These are phyloP conservation scores for Danaus melanippus DNA, from an alignment of 1,140 invertebrate genomes.

Conservation along the genomic window DNA sequence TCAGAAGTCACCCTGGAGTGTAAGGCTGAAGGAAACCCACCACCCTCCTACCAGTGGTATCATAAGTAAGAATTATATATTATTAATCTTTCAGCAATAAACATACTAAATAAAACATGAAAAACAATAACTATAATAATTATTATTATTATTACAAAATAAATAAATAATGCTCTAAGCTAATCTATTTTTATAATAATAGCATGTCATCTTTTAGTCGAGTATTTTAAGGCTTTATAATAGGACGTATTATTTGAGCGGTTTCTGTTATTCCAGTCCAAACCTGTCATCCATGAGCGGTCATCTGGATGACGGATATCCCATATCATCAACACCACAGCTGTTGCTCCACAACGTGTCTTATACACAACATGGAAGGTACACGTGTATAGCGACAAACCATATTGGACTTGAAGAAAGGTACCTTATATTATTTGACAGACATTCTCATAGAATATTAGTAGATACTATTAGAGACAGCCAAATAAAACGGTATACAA, in stretches of 20 bases:
- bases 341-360: slow-evolving; percentile 84
- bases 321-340: slow-evolving; percentile 80
- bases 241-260: too few relatives aligned
- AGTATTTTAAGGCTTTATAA: too few relatives aligned
- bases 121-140: too few relatives aligned
- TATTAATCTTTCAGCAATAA: too few relatives aligned
- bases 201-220: too few relatives aligned
- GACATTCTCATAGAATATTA: not conserved
- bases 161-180: too few relatives aligned
- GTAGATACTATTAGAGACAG: too few relatives aligned
- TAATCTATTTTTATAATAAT: too few relatives aligned
- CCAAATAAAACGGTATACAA: too few relatives aligned
- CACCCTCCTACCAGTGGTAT: slow-evolving; percentile 87
- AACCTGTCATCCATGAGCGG: slow-evolving; percentile 35
- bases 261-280: slow-evolving; percentile 39
- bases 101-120: too few relatives aligned
- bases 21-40: slow-evolving; percentile 87
- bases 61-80: slow-evolving; percentile 71
- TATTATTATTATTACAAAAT: too few relatives aligned
- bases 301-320: slow-evolving; percentile 74
- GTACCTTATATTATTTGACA: slow-evolving; percentile 20
- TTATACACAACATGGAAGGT: slow-evolving; percentile 89
- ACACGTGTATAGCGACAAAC: slow-evolving; percentile 87
- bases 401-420: slow-evolving; percentile 78
- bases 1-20: slow-evolving; percentile 85